A percentile compares a stretch with the other conserved stretches of the same genome.
Conservation (phyloP, 2,113 vertebrate genomes). For the Empidonax alnorum region DNA sequence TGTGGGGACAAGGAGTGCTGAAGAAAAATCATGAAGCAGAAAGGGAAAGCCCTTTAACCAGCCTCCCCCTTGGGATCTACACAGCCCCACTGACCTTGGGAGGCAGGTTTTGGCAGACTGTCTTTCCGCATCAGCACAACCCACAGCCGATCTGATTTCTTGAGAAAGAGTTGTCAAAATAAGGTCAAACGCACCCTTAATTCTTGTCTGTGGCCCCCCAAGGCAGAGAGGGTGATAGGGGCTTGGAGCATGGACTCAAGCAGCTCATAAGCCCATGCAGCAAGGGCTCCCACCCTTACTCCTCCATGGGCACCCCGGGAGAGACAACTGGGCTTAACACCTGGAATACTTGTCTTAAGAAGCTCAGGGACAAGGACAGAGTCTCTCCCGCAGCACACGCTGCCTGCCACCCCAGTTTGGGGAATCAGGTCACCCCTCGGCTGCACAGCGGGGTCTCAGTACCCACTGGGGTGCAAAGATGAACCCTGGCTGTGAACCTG, state of each 20-base stretch:
- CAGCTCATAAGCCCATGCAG: not conserved
- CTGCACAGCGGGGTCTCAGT: not conserved
- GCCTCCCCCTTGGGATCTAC: not conserved
- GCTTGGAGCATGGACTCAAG: not conserved
- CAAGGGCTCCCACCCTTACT: not conserved
- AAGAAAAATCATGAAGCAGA: not conserved
- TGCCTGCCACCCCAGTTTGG: accelerated
- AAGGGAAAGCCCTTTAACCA: not conserved
- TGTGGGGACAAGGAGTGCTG: not conserved
- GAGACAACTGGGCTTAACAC: not conserved
- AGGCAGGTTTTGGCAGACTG: not conserved
- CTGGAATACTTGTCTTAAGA: not conserved
- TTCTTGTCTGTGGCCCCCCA: not conserved
- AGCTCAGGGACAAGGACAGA: not conserved
- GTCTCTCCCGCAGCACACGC: accelerated
- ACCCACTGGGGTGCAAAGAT: accelerated
- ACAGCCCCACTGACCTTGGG: not conserved
- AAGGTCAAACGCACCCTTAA: not conserved
- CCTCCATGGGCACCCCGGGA: not conserved
- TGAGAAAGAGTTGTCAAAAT: not conserved
- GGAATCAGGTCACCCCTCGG: not conserved
- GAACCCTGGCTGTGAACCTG: accelerated
- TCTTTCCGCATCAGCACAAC: not conserved
- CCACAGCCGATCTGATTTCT: not conserved
- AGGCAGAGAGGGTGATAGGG: not conserved